phyloP scores from a whole-genome alignment of 1,140 invertebrate species.

The Drosophila burlai region DNA sequence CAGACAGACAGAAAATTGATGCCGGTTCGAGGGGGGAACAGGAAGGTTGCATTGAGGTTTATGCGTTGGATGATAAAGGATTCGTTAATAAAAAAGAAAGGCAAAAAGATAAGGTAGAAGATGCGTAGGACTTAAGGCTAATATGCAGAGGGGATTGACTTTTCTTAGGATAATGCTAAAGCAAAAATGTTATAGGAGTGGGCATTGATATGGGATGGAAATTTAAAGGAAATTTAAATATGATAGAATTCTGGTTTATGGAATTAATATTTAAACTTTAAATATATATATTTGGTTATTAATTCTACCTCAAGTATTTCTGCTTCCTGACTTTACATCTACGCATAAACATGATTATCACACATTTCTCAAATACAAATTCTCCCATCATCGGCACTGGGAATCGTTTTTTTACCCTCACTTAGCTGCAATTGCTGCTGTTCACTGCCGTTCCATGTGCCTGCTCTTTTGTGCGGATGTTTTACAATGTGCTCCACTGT shows the following conservation, averaged over 20 bases:
- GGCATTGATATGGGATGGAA: background rate
- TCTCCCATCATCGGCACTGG: conserved; percentile 65
- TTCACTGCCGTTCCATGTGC: conserved; percentile 27
- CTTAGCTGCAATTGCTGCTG: conserved; percentile 49
- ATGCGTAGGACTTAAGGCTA: conserved; percentile 26
- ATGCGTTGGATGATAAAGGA: conserved; percentile 46
- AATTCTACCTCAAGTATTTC: background rate
- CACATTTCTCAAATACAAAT: conserved; percentile 54
- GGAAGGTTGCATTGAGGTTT: conserved; percentile 32
- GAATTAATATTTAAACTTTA: background rate
- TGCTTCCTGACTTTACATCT: conserved; percentile 1
- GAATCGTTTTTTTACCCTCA: conserved; percentile 58
- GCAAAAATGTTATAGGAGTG: background rate
- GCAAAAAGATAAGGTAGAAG: conserved; percentile 28
- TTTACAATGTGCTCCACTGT: conserved; percentile 77
- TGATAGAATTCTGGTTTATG: background rate
- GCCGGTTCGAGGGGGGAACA: conserved; percentile 51
- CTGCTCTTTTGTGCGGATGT: conserved; percentile 76
- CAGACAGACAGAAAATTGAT: conserved; percentile 76
- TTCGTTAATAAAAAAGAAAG: conserved; percentile 50
- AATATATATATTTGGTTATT: background rate
- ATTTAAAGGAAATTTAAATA: background rate
- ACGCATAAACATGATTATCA: conserved; percentile 58
- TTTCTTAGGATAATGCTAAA: background rate
- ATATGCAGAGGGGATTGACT: conserved; percentile 4